These are phyloP conservation scores for Galleria mellonella DNA, from an alignment of 1,140 invertebrate species.

Conservation along the genomic window DNA sequence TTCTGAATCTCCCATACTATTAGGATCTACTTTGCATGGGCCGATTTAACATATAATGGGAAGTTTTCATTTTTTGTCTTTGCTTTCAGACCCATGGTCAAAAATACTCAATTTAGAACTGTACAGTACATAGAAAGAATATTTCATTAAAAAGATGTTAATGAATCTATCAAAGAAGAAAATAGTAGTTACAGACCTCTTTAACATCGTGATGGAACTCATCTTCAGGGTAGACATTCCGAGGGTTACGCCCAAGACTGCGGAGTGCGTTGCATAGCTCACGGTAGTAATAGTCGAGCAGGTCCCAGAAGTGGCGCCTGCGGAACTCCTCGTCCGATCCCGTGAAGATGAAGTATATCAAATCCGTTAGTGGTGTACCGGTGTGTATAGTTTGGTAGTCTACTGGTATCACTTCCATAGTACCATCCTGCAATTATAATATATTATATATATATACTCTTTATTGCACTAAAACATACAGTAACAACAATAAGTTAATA, in stretches of 20 bases:
- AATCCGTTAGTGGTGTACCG: slow-evolving; percentile 67
- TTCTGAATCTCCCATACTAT: too few species aligned
- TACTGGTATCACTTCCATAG: slow-evolving; percentile 51
- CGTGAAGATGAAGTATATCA: slow-evolving; percentile 74
- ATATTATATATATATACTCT: too few species aligned
- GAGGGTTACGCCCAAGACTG: slow-evolving; percentile 21
- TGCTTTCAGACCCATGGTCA: too few species aligned
- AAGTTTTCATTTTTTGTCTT: too few species aligned
- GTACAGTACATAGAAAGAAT: too few species aligned
- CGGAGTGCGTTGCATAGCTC: slow-evolving; percentile 32
- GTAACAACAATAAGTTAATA: too few species aligned
- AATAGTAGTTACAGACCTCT: slow-evolving; percentile 31
- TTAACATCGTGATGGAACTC: slow-evolving; percentile 34
- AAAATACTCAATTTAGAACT: too few species aligned
- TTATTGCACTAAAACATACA: too few species aligned
- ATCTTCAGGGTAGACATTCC: slow-evolving; percentile 22
- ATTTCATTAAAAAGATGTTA: too few species aligned
- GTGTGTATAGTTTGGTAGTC: slow-evolving; percentile 73
- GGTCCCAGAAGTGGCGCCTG: slow-evolving; percentile 45
- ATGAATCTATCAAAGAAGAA: too few species aligned
- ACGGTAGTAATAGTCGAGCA: slow-evolving; percentile 66
- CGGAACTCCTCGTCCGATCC: slow-evolving; percentile 65
- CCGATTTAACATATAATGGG: too few species aligned
- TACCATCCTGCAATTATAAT: slow-evolving; percentile 40
- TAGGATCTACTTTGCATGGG: too few species aligned